Conservation (phyloP, 2,113 vertebrate genomes). For the Herpetotheres cachinnans region DNA sequence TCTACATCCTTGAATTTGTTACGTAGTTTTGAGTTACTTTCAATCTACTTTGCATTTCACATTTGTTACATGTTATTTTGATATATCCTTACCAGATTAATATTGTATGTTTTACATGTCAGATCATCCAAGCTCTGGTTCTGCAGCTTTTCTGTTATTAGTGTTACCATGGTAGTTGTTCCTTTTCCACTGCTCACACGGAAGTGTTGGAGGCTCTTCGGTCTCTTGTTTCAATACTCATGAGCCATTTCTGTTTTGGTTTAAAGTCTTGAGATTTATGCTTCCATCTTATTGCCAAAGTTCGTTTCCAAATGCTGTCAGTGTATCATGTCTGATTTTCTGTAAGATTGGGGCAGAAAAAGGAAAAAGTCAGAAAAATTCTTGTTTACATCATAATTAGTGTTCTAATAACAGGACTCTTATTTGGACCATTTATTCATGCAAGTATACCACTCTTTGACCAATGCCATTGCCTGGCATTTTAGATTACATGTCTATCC, state of each 20-base stretch:
- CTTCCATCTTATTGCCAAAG: conserved; percentile 13
- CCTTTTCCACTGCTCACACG: conserved; percentile 43
- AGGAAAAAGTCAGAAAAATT: neutral
- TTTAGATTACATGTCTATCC: neutral
- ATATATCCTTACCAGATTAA: conserved; percentile 69
- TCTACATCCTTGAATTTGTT: neutral
- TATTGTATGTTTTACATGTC: conserved; percentile 62
- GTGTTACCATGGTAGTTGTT: conserved; percentile 75
- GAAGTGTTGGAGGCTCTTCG: conserved; percentile 36
- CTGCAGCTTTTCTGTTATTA: conserved; percentile 82
- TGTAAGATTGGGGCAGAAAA: neutral
- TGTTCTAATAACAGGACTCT: neutral
- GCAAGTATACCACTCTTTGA: neutral
- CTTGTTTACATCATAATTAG: neutral
- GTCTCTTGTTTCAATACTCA: conserved; percentile 32
- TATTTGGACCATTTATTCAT: neutral
- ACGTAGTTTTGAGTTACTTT: neutral
- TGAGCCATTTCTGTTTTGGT: conserved; percentile 22
- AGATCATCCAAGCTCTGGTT: conserved; percentile 80
- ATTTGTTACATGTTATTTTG: neutral
- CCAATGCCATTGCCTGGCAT: neutral
- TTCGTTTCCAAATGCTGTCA: conserved; percentile 16
- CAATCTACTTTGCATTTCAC: neutral
- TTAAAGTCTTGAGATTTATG: neutral
- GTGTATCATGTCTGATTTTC: conserved; percentile 27